Evolutionary conservation across 2,888 invertebrate species (phyloP), one percentile per base, ranked within the genome.

Genomic region (Scaptomyza reducta): DNA sequence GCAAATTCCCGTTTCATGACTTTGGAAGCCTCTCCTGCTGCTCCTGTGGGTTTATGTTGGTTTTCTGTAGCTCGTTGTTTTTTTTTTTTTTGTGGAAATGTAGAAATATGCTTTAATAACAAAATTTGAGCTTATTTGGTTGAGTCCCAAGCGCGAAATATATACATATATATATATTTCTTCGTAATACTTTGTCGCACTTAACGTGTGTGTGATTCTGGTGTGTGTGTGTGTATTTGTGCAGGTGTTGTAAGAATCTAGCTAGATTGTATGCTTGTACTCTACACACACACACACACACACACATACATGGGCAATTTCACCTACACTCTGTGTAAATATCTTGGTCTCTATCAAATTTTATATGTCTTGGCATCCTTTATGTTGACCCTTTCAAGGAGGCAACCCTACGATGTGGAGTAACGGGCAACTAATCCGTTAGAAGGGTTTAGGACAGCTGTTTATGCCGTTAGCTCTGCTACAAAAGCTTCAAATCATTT

Each of bases 141-240:
- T 85, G 87, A 70, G 76, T 78, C 85, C 74, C 68, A 65, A 69
- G 77, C 74, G 65, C 73, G 70, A 81, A 77, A 79, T 75, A 77
- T 75, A 38, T 38, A 38, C 7, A 14, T 35, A 35, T 16, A 31
- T 31, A 47, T n/a, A 80, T 74, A 77, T 80, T 77, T 80, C 70
- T 75, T 70, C 57, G 77, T 75, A 71, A 77, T 22, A 51, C 27
- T 49, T 31, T 61, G 62, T 51, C 41, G 49, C 47, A 31, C 18
- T 18, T 31, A 5, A n/a, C 3, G 16, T 1, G 33, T 27, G 60
- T 42, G 59, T 33, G 59, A 3, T 51, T 2, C 3, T 1, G 7
- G 45, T 58, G 47, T 61, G 56, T 45, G 41, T 44, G 45, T 60
- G 47, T 42, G 58, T 47, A 22, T 47, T 41, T 50, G 13, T 35